Evolutionary conservation across 2,797 vertebrate genomes (phyloP).

Genomic region (Mormyrops attenuatus): DNA sequence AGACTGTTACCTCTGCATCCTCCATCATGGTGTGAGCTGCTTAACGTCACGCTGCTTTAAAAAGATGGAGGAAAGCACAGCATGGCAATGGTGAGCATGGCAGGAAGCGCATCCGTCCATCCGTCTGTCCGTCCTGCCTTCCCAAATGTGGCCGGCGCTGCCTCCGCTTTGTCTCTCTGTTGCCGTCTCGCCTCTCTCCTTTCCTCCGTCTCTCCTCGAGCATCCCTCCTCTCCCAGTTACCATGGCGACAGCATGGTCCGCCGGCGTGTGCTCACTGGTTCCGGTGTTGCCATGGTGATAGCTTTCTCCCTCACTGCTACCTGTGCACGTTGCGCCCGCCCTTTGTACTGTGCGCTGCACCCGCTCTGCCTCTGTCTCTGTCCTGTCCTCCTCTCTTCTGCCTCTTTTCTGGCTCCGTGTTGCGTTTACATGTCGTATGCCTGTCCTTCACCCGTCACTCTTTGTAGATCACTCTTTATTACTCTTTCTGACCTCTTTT

Average conservation of each 20-base stretch:
- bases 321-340: conserved; percentile 40
- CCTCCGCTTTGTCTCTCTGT: background rate
- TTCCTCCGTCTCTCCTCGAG: conserved; percentile 46
- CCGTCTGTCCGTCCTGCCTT: background rate
- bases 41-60: background rate
- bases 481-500: conserved; percentile 34
- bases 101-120: background rate
- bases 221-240: conserved; percentile 57
- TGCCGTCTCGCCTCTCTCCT: conserved; percentile 17
- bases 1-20: background rate
- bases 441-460: conserved; percentile 11
- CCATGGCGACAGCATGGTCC: conserved; percentile 66
- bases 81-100: background rate
- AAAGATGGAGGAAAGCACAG: background rate
- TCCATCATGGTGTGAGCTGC: background rate
- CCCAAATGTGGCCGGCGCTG: background rate
- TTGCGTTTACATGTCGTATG: background rate
- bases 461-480: conserved; percentile 29
- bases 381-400: background rate
- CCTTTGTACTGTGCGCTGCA: conserved; percentile 26
- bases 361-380: conserved; percentile 17
- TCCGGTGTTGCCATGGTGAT: conserved; percentile 69
- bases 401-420: background rate
- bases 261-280: conserved; percentile 47
- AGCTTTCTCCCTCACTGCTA: conserved; percentile 46